A percentile compares a stretch with the other conserved stretches of the same genome.
Conservation (phyloP, 2,797 vertebrate genomes). For the Pelochelys cantorii region DNA sequence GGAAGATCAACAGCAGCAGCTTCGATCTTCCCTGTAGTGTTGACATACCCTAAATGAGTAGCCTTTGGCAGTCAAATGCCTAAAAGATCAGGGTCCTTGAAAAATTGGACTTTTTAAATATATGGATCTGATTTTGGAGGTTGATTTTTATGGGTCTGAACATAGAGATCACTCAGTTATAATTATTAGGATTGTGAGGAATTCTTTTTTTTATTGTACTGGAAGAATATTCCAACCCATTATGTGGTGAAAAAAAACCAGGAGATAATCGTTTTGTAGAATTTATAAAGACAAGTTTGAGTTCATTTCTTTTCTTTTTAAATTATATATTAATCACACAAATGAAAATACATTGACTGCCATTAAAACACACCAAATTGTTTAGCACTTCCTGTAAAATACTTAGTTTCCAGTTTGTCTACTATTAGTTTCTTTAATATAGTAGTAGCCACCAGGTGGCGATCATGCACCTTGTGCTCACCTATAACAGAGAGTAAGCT, state of each 20-base stretch:
- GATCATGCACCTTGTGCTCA: constrained; percentile 53
- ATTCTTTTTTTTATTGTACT: neutral
- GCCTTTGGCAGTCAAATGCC: neutral
- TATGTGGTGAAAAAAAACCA: neutral
- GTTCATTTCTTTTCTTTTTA: neutral
- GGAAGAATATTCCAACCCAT: too few relatives aligned
- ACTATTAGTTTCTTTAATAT: neutral
- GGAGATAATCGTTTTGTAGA: neutral
- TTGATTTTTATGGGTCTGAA: neutral
- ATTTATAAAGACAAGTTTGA: neutral
- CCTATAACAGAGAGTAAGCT: neutral
- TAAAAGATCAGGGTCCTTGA: neutral
- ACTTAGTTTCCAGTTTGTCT: fast-evolving
- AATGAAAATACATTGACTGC: fast-evolving
- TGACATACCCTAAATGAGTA: neutral
- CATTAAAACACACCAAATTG: neutral
- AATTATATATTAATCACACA: neutral
- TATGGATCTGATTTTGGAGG: neutral
- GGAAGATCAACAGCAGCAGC: too few relatives aligned
- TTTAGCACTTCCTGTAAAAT: fast-evolving
- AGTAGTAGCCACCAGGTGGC: constrained; percentile 48
- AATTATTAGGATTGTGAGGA: neutral
- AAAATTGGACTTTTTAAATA: neutral
- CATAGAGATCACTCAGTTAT: neutral
- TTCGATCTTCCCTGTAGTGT: too few relatives aligned